Conservation (phyloP, 2,888 invertebrate genomes). For the Ennomos quercinarius region DNA sequence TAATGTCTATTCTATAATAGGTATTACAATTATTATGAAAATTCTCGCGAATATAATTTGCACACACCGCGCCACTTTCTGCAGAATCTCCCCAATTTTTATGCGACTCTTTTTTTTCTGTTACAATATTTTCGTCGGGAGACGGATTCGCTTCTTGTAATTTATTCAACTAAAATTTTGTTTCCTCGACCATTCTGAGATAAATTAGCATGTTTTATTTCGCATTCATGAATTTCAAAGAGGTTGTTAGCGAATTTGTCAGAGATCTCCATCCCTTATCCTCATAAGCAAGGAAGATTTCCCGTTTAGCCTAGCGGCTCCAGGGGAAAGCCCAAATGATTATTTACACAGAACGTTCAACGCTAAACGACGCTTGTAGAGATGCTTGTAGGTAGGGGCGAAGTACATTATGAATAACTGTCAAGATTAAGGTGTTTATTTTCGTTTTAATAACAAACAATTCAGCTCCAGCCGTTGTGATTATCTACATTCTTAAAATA, state of each 20-base stretch:
- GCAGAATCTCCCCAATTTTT: constrained; percentile 43
- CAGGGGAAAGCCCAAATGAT: constrained; percentile 50
- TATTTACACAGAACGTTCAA: constrained; percentile 49
- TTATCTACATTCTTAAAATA: not conserved
- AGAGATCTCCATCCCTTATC: constrained; percentile 52
- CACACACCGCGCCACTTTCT: constrained; percentile 48
- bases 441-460: constrained; percentile 27
- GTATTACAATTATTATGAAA: too few species aligned
- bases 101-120: constrained; percentile 43
- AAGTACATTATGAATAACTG: constrained; percentile 25
- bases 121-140: constrained; percentile 43
- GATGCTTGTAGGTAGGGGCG: constrained; percentile 11
- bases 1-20: too few species aligned
- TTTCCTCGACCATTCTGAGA: constrained; percentile 56
- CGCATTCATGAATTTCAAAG: constrained; percentile 64
- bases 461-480: not conserved
- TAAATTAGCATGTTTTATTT: constrained; percentile 66
- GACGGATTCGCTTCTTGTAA: constrained; percentile 51
- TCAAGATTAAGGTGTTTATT: constrained; percentile 32
- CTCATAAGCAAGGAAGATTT: constrained; percentile 51
- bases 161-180: constrained; percentile 60
- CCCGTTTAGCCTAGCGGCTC: constrained; percentile 44
- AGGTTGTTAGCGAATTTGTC: constrained; percentile 63
- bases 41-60: constrained; percentile 63
- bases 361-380: constrained; percentile 39